Evolutionary conservation across 2,888 invertebrate genomes (phyloP).

Genomic region (Spodoptera littoralis): DNA sequence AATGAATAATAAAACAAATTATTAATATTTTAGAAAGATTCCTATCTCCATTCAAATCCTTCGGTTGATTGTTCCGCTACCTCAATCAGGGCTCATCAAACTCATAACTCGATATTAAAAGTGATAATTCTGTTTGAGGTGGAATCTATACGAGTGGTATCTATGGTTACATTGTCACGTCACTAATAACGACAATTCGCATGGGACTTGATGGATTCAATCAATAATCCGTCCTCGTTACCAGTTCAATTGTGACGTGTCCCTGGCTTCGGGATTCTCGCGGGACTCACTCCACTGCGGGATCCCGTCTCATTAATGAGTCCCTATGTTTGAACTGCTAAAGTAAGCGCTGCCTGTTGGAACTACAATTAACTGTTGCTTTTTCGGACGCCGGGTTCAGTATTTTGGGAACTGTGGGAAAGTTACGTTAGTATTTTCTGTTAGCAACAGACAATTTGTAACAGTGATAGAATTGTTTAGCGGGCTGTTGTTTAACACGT

Average conservation of each 20-base stretch:
- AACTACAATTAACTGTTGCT: conserved; percentile 42
- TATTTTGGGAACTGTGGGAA: conserved; percentile 2
- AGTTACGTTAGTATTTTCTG: neutral
- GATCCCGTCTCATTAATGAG: conserved; percentile 46
- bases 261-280: conserved; percentile 53
- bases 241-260: conserved; percentile 72
- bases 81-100: neutral
- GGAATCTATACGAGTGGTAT: conserved; percentile 3
- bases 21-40: no score
- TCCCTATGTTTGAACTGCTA: conserved; percentile 46
- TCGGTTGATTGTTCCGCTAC: no score
- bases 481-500: no score
- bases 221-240: conserved; percentile 76
- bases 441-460: no score
- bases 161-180: conserved; percentile 35
- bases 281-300: conserved; percentile 48
- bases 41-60: no score
- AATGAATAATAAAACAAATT: no score
- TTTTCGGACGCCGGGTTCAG: conserved; percentile 12
- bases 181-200: conserved; percentile 67
- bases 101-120: neutral
- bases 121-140: neutral
- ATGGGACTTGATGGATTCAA: conserved; percentile 68
- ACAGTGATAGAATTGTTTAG: no score
- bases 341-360: conserved; percentile 39